These are phyloP conservation scores for Podarcis lilfordi DNA, from an alignment of 2,797 vertebrate species.

Conservation along the genomic window DNA sequence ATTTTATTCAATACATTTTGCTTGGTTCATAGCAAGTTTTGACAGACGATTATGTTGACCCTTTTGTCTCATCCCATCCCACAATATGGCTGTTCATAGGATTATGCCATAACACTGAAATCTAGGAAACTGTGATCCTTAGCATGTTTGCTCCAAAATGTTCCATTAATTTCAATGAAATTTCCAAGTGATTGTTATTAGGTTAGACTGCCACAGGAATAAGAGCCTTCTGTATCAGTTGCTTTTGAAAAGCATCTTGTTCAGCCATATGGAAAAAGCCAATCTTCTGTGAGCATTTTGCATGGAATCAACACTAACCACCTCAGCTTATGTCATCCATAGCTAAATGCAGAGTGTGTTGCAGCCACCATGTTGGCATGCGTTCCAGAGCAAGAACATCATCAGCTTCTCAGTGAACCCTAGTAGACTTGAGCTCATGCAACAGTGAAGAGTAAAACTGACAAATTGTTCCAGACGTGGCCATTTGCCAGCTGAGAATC, in stretches of 20 bases:
- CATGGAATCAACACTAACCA: not conserved
- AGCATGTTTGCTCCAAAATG: not conserved
- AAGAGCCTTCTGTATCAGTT: not conserved
- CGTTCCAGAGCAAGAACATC: not conserved
- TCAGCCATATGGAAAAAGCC: not conserved
- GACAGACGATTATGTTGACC: not conserved
- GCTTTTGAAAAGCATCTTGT: not conserved
- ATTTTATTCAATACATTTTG: not conserved
- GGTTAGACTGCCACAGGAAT: not conserved
- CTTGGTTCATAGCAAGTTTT: not conserved
- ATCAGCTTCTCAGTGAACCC: not conserved
- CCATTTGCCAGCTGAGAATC: not conserved
- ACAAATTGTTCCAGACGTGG: accelerated
- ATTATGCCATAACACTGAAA: not conserved
- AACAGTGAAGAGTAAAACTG: not conserved
- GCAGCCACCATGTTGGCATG: not conserved
- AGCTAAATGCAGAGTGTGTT: not conserved
- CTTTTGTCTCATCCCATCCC: not conserved
- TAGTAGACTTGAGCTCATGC: not conserved
- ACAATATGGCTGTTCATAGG: not conserved
- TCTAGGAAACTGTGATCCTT: not conserved
- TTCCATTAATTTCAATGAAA: not conserved
- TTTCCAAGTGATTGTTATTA: not conserved
- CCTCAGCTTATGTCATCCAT: not conserved
- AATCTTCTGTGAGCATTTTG: not conserved